Evolutionary conservation across 2,888 invertebrate genomes (phyloP), one percentile per base, ranked within the genome.

Genomic region (Calameuta idolon): DNA sequence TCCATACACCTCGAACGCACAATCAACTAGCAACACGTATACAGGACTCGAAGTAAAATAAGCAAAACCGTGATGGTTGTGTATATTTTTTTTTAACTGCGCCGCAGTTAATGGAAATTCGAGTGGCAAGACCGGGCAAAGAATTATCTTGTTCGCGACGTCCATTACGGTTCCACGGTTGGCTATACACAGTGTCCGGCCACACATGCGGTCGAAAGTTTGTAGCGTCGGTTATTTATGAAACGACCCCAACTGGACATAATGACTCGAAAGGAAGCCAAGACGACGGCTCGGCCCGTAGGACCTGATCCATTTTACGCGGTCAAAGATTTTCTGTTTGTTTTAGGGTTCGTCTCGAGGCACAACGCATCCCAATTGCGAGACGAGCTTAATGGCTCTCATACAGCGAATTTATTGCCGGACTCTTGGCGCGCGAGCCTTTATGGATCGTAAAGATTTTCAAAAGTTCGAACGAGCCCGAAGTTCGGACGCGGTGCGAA

Each of bases 401-500:
- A 86, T 87, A 85, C 78, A 77, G 81, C 84, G 80, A 82, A 88
- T 89, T 89, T 89, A 89, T 88, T 85, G 84, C 80, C 76, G 73
- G 69, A 75, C 74, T 81, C 55, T 81, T 77, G 78, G 78, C 82
- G 85, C 81, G 80, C 79, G 80, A 73, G 40, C 79, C 81, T 88
- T 89, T 89, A 89, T 89, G 86, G 87, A 85, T 83, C 89, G 84
- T 89, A 89, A 89, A 88, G 83, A 87, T 83, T 81, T 81, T 5
- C 40, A 40, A 75, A 84, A 85, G 83, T 86, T 85, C 86, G 84
- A 83, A 82, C 85, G 83, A 82, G 81, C 12, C 4, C 35, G 35
- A 35, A 12, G 12, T 35, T 12, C 12, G 35, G 35, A 12, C 12
- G 12, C 35, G 35, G 35, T 3, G 35, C 35, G 35, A 35, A 35